phyloP scores from a whole-genome alignment of 1,140 invertebrate genomes.

The Lutraria rhynchaena region DNA sequence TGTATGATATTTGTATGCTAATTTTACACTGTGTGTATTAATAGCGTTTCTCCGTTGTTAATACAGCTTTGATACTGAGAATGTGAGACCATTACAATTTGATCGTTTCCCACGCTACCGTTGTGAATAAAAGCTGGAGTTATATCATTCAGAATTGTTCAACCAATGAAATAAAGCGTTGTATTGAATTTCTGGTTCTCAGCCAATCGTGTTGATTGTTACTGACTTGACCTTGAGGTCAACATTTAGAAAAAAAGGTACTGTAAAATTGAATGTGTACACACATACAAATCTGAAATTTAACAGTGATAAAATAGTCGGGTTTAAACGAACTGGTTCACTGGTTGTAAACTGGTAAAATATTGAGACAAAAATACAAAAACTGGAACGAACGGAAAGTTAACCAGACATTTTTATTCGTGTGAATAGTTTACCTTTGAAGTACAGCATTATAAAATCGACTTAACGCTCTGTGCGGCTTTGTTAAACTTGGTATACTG shows the following conservation, averaged over 20 bases:
- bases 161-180: slow-evolving; percentile 30
- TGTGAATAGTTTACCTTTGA: slow-evolving; percentile 22
- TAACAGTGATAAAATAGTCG: slow-evolving; percentile 45
- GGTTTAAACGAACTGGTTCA: slow-evolving; percentile 34
- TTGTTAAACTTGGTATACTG: slow-evolving; percentile 28
- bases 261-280: slow-evolving; percentile 15
- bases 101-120: slow-evolving; percentile 35
- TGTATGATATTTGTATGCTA: not conserved
- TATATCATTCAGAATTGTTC: slow-evolving; percentile 45
- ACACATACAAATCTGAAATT: slow-evolving; percentile 36
- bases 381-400: not conserved
- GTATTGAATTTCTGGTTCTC: slow-evolving; percentile 29
- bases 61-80: not conserved
- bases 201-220: slow-evolving; percentile 20
- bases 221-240: slow-evolving; percentile 41
- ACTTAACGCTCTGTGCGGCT: not conserved
- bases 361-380: not conserved
- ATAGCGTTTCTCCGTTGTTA: not conserved
- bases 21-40: not conserved
- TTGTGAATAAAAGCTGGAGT: slow-evolving; percentile 48
- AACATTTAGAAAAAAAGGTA: slow-evolving; percentile 19
- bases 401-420: not conserved
- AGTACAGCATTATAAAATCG: not conserved
- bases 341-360: not conserved
- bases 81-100: slow-evolving; percentile 13